Evolutionary conservation across 2,113 vertebrate genomes (phyloP).

Genomic region (Carollia perspicillata): DNA sequence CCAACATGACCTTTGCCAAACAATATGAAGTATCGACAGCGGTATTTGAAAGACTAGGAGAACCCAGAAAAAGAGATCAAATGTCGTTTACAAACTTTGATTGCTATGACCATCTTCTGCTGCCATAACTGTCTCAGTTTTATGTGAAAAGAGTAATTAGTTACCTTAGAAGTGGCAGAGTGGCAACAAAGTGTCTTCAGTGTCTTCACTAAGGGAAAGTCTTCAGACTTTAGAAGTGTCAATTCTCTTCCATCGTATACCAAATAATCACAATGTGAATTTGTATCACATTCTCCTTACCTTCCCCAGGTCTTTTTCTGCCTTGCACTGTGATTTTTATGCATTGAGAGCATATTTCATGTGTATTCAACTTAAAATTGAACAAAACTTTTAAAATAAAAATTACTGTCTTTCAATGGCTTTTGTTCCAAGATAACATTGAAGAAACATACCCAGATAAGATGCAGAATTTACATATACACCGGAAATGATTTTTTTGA

Average conservation of each 20-base stretch:
- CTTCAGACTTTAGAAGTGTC: constrained; percentile 77
- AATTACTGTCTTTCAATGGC: not conserved
- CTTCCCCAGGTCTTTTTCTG: constrained; percentile 77
- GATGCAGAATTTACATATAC: constrained; percentile 55
- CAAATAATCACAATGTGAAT: constrained; percentile 83
- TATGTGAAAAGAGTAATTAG: constrained; percentile 73
- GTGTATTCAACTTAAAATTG: constrained; percentile 80
- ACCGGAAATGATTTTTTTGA: constrained; percentile 48
- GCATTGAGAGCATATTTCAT: constrained; percentile 82
- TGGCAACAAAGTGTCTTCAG: constrained; percentile 37
- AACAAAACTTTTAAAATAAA: constrained; percentile 50
- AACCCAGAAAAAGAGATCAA: constrained; percentile 85
- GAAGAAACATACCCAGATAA: constrained; percentile 53
- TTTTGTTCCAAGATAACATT: constrained; percentile 37
- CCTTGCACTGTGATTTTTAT: constrained; percentile 84
- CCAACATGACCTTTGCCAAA: constrained; percentile 94
- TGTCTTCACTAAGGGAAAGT: constrained; percentile 47
- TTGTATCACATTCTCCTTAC: constrained; percentile 80
- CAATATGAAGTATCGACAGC: constrained; percentile 95
- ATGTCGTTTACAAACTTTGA: constrained; percentile 89
- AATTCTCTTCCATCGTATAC: constrained; percentile 81
- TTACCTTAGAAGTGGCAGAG: constrained; percentile 59
- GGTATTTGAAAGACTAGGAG: constrained; percentile 91
- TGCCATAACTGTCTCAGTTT: constrained; percentile 81
- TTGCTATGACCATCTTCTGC: constrained; percentile 83